A percentile compares a stretch with the other conserved stretches of the same genome.
Evolutionary conservation across 2,113 vertebrate genomes (phyloP).

Genomic region (Symphodus melops): DNA sequence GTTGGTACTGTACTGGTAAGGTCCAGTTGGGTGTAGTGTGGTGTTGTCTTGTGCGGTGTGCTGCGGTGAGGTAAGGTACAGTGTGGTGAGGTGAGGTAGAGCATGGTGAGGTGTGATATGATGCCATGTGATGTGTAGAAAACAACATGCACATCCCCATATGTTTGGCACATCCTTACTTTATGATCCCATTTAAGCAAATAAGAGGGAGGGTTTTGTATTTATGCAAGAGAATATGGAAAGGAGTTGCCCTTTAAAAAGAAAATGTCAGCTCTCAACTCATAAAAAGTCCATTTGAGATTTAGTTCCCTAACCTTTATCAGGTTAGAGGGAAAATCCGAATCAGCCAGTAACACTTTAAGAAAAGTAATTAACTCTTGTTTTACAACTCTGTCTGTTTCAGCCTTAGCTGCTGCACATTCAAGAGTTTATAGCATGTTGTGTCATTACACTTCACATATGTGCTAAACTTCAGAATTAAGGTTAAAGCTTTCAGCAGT

Average conservation of each 20-base stretch:
- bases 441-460: too few species aligned
- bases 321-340: too few species aligned
- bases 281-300: constrained; percentile 9
- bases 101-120: too few species aligned
- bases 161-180: neutral
- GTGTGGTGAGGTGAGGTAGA: too few species aligned
- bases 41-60: too few species aligned
- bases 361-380: neutral
- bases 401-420: neutral
- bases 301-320: constrained; percentile 28
- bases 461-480: neutral
- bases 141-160: neutral
- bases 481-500: too few species aligned
- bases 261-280: constrained; percentile 55
- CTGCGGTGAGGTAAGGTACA: too few species aligned
- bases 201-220: neutral
- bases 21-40: too few species aligned
- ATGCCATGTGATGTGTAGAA: too few species aligned
- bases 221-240: constrained; percentile 9
- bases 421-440: neutral
- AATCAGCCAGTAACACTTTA: neutral
- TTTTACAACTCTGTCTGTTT: neutral
- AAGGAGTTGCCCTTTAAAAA: constrained; percentile 42
- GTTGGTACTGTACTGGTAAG: too few species aligned
- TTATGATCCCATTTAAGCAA: neutral